Evolutionary conservation across 2,797 vertebrate genomes (phyloP), one percentile per base, ranked within the genome.

Genomic region (Helarctos malayanus): DNA sequence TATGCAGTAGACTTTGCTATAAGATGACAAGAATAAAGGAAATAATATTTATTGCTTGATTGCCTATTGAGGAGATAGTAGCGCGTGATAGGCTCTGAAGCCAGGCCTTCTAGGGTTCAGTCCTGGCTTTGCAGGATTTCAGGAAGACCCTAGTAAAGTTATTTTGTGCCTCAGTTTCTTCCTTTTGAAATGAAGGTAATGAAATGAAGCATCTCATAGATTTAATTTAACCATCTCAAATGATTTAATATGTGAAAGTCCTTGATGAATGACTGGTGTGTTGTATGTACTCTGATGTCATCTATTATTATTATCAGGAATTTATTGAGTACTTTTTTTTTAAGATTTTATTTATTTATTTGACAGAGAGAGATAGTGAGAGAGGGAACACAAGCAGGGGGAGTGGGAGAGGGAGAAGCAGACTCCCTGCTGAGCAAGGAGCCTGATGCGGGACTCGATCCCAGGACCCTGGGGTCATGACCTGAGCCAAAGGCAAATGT

Each of bases 201-300:
- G 23, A 65, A 93, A 81, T 89, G 27, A 75, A 49, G 10, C 63
- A 85, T 47, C 15, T 84, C 63, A 61, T 4, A 57, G 82, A 59
- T 27, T 81, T 89, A 23, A 13, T 35, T 7, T 80, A 57, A 93
- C 41, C 41, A 10, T 27, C 29, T 86, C 65, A 89, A 45, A 75
- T 93, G 49, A 88, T 68, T 92, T 95, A 75, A 38, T 88, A 68
- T 9, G 59, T 80, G 54, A 32, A 96, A 92, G 69, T 27, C 56
- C 76, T 82, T 92, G 45, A 96, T 69, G 56, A 65, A 95, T 15
- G 25, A 35, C 29, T 63, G 12, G 27, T 19, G 11, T 76, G 38
- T 56, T 75, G 3, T 61, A 35, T 7, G 5, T 7, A 71, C 23
- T 86, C 45, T 23, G 16, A 29, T 75, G 41, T 78, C 75, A 93